Conservation (phyloP, 2,888 invertebrate species). For the Hetaerina titia region DNA sequence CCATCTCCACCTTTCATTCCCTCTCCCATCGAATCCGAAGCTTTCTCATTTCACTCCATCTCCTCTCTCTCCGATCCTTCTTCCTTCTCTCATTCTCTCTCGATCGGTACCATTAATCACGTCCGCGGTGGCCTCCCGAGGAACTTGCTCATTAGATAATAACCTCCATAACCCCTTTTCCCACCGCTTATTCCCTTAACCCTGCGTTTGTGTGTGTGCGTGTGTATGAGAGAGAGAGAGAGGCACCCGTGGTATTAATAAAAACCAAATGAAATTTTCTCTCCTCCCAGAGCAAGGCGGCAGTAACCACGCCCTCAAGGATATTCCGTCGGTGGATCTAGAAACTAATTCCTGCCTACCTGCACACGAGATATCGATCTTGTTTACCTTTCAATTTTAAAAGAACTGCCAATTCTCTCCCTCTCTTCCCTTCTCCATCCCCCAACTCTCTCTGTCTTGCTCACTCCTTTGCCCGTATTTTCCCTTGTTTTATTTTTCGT, state of each 20-base stretch:
- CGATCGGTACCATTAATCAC: constrained; percentile 53
- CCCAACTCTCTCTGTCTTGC: not conserved
- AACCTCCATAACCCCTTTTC: constrained; percentile 44
- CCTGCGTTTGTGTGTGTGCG: not conserved
- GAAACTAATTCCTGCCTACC: constrained; percentile 57
- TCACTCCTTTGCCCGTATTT: not conserved
- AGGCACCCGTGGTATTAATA: constrained; percentile 7
- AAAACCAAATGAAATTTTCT: constrained; percentile 26
- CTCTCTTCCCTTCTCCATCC: too few relatives aligned
- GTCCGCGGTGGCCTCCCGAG: constrained; percentile 25
- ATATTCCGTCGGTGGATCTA: not conserved
- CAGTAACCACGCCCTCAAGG: constrained; percentile 37
- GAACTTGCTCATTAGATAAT: constrained; percentile 63
- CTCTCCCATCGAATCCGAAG: not conserved
- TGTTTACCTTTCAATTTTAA: constrained; percentile 66
- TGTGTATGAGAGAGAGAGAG: not conserved
- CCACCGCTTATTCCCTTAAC: not conserved
- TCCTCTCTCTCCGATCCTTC: not conserved
- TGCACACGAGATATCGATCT: constrained; percentile 48
- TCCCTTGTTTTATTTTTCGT: constrained; percentile 7
- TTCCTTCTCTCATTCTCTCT: not conserved
- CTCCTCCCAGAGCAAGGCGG: not conserved
- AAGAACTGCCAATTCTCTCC: constrained; percentile 45
- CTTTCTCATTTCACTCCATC: not conserved
- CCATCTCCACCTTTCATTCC: not conserved